Evolutionary conservation across 37 sponge, comb jelly and placozoan genomes (phyloP), one percentile per base, ranked within the genome.

Genomic region (Ephydatia muelleri): DNA sequence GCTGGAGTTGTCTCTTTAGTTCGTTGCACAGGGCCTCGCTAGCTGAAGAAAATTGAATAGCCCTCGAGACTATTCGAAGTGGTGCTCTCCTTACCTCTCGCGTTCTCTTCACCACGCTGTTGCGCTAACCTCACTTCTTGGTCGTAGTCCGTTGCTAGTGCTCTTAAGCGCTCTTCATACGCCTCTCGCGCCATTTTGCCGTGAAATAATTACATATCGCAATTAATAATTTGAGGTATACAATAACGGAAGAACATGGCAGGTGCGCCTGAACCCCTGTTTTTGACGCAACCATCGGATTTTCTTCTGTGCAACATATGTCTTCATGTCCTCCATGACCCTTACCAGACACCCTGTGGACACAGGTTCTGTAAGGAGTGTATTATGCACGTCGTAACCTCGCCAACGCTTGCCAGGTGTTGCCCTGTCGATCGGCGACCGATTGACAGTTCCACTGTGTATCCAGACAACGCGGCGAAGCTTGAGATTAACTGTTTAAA

Each of bases 341-440:
- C 92, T 0, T 76, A 73, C 65, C 83, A 90, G 77, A 91, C 92
- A 30, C 87, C 84, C 25, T 91, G 92, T 79, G 92, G 92, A 19
- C 92, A 91, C 38, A 64, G 92, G 16, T 91, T 91, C 64, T 91
- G 92, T 69, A 80, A 69, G 36, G 80, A 84, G 4, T 91, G 92
- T 40, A 91, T 91, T 31, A 29, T 64, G 9, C 80, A 73, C 0
- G 64, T 91, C 8, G 27, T 82, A 21, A 40, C n/a, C 40, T 82
- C 84, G 1, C 79, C 81, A 22, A 87, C 83, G 35, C 67, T 78
- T 21, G 75, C 87, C 28, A 57, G 57, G 57, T 57, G 57, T 57
- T 91, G 92, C 76, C 92, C 92, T 35, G 80, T 75, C 21, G 92
- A 91, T 49, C 79, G 92, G 6, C 73, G 67, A 5, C n/a, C 40